phyloP scores from a whole-genome alignment of 2,797 vertebrate species.

The Dallia pectoralis region DNA sequence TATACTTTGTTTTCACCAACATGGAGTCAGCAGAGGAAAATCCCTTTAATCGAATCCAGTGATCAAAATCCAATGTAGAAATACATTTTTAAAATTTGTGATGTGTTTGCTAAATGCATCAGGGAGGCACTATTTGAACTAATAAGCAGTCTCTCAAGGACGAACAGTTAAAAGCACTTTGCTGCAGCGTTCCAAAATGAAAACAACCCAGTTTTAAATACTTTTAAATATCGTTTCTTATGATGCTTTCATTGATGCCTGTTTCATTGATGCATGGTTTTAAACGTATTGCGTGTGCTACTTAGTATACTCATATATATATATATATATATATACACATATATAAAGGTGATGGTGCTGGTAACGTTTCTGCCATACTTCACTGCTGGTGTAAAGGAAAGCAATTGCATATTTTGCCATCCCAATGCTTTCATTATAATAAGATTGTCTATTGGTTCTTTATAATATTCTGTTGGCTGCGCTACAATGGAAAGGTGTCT shows the following conservation, averaged over 20 bases:
- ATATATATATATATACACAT: no score
- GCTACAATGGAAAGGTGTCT: background rate
- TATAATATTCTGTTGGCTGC: background rate
- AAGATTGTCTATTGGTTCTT: background rate
- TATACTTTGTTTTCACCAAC: slow-evolving; percentile 67
- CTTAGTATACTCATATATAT: no score
- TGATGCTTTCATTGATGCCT: background rate
- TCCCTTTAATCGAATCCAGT: slow-evolving; percentile 55
- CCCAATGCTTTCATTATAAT: background rate
- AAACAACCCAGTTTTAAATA: background rate
- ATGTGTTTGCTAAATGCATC: no score
- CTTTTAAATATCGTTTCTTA: background rate
- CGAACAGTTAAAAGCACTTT: background rate
- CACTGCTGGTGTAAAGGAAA: background rate
- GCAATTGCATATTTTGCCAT: background rate
- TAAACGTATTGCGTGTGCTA: background rate
- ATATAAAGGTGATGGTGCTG: background rate
- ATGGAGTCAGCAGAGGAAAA: slow-evolving; percentile 65
- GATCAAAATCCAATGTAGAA: slow-evolving; percentile 31
- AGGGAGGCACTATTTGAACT: background rate
- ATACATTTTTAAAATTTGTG: background rate
- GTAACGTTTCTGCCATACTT: background rate
- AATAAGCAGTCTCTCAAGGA: background rate
- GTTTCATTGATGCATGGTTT: background rate
- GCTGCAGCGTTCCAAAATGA: background rate